Evolutionary conservation across 2,888 invertebrate species (phyloP).

Genomic region (Sarcophaga carnaria): DNA sequence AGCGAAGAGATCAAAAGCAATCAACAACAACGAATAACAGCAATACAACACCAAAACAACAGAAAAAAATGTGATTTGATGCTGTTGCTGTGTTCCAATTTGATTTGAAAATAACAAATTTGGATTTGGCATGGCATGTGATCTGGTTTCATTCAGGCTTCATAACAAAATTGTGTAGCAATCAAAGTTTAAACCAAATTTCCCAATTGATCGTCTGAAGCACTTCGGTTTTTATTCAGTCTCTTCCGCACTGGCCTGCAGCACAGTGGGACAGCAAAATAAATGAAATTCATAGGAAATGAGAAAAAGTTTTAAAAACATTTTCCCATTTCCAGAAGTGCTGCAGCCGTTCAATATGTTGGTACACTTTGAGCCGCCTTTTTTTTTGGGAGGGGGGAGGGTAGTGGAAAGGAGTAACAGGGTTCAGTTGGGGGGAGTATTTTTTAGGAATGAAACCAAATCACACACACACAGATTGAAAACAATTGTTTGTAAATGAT

Average conservation of each 20-base stretch:
- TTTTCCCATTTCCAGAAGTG: slow-evolving; percentile 41
- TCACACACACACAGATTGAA: slow-evolving; percentile 58
- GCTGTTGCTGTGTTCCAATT: background rate
- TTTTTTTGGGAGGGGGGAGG: background rate
- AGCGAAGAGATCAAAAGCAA: slow-evolving; percentile 81
- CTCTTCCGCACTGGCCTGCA: background rate
- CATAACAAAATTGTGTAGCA: slow-evolving; percentile 62
- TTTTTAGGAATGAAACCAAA: slow-evolving; percentile 56
- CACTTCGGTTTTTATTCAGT: slow-evolving; percentile 41
- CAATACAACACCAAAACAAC: background rate
- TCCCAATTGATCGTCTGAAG: slow-evolving; percentile 68
- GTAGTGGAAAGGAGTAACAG: background rate
- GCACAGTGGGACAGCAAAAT: slow-evolving; percentile 1
- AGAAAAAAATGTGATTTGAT: background rate
- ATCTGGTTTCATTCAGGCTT: slow-evolving; percentile 67
- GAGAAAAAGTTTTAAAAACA: background rate
- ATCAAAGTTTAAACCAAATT: slow-evolving; percentile 66
- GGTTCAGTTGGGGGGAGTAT: no score
- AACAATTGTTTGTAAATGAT: slow-evolving; percentile 42
- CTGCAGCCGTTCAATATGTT: slow-evolving; percentile 68
- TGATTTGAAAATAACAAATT: background rate
- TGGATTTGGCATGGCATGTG: slow-evolving; percentile 44
- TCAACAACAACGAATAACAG: slow-evolving; percentile 82
- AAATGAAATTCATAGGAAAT: background rate
- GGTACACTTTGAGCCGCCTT: slow-evolving; percentile 66